A percentile compares a stretch with the other conserved stretches of the same genome.
These are phyloP conservation scores for Anorthoa munda DNA, from an alignment of 2,888 invertebrate species.

Conservation along the genomic window DNA sequence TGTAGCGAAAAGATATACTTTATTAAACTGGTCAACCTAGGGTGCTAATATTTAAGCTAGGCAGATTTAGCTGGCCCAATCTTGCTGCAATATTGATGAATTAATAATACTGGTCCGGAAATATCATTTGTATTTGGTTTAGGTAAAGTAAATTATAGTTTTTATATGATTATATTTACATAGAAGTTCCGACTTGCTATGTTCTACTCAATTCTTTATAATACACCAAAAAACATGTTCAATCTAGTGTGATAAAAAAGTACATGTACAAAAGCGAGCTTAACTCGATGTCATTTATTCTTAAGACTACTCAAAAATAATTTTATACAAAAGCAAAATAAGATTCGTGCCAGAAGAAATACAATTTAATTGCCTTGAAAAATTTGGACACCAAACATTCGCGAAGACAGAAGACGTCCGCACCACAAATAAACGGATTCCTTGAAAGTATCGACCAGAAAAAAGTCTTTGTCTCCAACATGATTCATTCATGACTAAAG, in stretches of 20 bases:
- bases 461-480: slow-evolving; percentile 54
- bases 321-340: background rate
- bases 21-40: background rate
- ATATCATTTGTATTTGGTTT: background rate
- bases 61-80: background rate
- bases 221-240: too few relatives aligned
- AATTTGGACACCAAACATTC: slow-evolving; percentile 14
- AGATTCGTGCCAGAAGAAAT: background rate
- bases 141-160: background rate
- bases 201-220: background rate
- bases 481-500: slow-evolving; percentile 68
- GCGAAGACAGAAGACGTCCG: slow-evolving; percentile 5
- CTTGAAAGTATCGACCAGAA: slow-evolving; percentile 48
- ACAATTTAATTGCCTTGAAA: slow-evolving; percentile 17
- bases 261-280: too few relatives aligned
- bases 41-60: background rate
- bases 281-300: too few relatives aligned
- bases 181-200: background rate
- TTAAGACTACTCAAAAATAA: background rate
- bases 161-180: background rate
- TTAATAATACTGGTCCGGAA: background rate
- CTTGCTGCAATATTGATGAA: background rate
- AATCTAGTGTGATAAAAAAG: too few relatives aligned
- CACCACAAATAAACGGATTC: slow-evolving; percentile 44
- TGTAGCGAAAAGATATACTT: background rate